Base-by-base conservation (phyloP, 2,797 vertebrate species). In the Iguana delicatissima region DNA sequence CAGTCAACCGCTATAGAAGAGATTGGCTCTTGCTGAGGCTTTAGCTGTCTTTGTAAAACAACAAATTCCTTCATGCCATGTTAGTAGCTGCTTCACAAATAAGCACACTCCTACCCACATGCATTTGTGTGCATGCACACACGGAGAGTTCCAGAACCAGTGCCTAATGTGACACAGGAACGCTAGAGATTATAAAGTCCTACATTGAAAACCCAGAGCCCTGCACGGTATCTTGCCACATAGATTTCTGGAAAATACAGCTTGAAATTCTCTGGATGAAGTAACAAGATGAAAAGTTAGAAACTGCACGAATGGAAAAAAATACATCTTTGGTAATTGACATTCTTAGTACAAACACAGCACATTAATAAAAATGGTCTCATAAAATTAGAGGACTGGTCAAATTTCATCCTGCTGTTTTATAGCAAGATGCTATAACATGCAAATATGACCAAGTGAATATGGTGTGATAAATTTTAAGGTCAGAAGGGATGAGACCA, bases 371-470 rank as follows among this genome's bases (percentile, higher is more conserved):
- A 90, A 80, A 81, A 69, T 73, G 46, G 10, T 22, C 52, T 80
- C 52, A 80, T 86, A 72, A 81, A 80, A 80, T 80, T 90, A 59
- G 8, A 32, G 35, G 32, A 38, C 1, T 2, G 24, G 35, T 72
- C 35, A n/a, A 26, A 86, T 72, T 86, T 57, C 35, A 80, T 72
- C 18, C 26, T 72, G 26, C 59, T 80, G 62, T 85, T 80, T 86
- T 80, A 73, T 55, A 67, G 73, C 16, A 80, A 80, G 13, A 52
- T 50, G 57, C 64, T 69, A n/a, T 35, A 76, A 55, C 57, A 42
- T n/a, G 16, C 32, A 89, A 82, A 73, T 46, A 38, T 46, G 42
- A 62, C 22, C 18, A 50, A 64, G 3, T 52, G 35, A 59, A 57
- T 55, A 79, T 52, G 2, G 76, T 59, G 35, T 42, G 57, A 64